A percentile compares a stretch with the other conserved stretches of the same genome.
Evolutionary conservation across 1,140 invertebrate species (phyloP).

Genomic region (Apis florea): DNA sequence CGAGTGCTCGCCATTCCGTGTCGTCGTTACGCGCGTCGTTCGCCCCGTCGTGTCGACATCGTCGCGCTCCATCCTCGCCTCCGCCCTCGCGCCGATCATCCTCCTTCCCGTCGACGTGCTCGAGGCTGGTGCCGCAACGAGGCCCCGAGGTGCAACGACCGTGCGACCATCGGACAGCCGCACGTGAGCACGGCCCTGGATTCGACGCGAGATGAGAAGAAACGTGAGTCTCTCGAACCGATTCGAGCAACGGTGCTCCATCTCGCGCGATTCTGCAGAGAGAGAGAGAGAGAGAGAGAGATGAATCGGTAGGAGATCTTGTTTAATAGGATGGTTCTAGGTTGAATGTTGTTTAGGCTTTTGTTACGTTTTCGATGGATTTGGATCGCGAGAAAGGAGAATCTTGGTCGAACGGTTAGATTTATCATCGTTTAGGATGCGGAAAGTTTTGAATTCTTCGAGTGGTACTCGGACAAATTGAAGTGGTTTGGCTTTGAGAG

Average conservation of each 20-base stretch:
- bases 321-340: too few relatives aligned
- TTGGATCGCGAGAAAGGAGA: too few relatives aligned
- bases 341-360: too few relatives aligned
- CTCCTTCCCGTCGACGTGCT: not conserved
- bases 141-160: constrained; percentile 48
- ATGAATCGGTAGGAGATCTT: too few relatives aligned
- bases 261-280: not conserved
- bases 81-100: not conserved
- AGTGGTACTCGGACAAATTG: too few relatives aligned
- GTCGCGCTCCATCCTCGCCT: constrained; percentile 21
- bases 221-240: constrained; percentile 63
- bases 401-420: too few relatives aligned
- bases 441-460: too few relatives aligned
- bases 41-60: constrained; percentile 35
- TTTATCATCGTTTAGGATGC: too few relatives aligned
- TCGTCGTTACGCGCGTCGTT: constrained; percentile 19
- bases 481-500: too few relatives aligned
- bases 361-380: too few relatives aligned
- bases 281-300: too few relatives aligned
- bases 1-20: constrained; percentile 51
- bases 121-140: constrained; percentile 36
- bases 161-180: constrained; percentile 43
- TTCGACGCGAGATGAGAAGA: constrained; percentile 69
- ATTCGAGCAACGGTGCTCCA: not conserved
- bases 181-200: constrained; percentile 65